Evolutionary conservation across 2,797 vertebrate species (phyloP).

Genomic region (Garrulus glandarius): DNA sequence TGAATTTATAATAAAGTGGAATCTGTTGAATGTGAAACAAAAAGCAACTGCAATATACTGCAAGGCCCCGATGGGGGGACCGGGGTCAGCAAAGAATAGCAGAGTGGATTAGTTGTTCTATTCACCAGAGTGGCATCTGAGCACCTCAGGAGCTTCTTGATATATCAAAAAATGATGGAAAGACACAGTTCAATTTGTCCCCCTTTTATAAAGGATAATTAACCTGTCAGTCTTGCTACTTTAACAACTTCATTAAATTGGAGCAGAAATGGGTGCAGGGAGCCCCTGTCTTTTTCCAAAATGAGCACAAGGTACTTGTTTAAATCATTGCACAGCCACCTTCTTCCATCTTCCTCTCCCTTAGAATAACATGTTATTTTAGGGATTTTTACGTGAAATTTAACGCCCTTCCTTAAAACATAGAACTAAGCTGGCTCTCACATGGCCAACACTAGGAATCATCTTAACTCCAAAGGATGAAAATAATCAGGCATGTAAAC

Average conservation of each 20-base stretch:
- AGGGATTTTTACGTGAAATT: neutral
- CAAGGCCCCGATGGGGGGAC: conserved; percentile 74
- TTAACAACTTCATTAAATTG: conserved; percentile 95
- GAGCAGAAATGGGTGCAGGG: conserved; percentile 79
- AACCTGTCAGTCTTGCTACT: conserved; percentile 96
- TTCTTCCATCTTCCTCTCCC: neutral
- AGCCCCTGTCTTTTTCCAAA: conserved; percentile 68
- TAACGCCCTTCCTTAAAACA: conserved; percentile 61
- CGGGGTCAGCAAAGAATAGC: conserved; percentile 79
- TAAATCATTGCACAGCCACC: conserved; percentile 27
- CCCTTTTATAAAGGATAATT: conserved; percentile 99
- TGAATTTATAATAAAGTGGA: conserved; percentile 84
- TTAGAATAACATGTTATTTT: neutral
- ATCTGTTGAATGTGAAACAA: conserved; percentile 83
- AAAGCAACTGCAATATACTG: conserved; percentile 75
- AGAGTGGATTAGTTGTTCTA: conserved; percentile 84
- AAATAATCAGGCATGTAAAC: conserved; percentile 34
- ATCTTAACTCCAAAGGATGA: conserved; percentile 46
- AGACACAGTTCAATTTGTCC: conserved; percentile 99
- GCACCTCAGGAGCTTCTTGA: conserved; percentile 83
- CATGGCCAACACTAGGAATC: conserved; percentile 32
- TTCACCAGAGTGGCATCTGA: conserved; percentile 81
- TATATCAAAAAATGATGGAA: conserved; percentile 91
- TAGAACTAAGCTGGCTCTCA: conserved; percentile 14
- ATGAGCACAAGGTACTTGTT: conserved; percentile 56